Evolutionary conservation across 1,140 invertebrate species (phyloP), one percentile per base, ranked within the genome.

Genomic region (Aphaenogaster ashmeadi): DNA sequence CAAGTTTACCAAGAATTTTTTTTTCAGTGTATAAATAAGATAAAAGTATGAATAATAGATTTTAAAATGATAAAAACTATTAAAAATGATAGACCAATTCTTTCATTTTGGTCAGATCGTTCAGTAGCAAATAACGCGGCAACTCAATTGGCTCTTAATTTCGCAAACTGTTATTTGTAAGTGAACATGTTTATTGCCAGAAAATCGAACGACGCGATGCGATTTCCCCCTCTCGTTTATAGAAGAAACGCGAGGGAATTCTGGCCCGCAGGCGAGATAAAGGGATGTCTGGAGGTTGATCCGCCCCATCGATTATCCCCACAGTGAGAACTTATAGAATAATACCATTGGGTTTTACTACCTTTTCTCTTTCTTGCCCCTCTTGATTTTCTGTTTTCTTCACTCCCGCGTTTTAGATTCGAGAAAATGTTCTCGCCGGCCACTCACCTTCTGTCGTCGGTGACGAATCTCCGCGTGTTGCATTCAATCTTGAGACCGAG

Each of bases 401-500:
- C 41, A 21, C 0, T 62, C 21, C 8, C 3, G 6, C 36, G 2
- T 41, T 15, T 50, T 11, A 8, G 71, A 2, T 44, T 84, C 41
- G 0, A 58, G n/a, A 15, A 66, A 21, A 60, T 36, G 36, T 54
- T 50, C n/a, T 60, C 18, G 4, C 6, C n/a, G n/a, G 33, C 33
- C 11, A 71, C 79, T 93, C 93, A 96, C 96, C 96, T 96, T 60
- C 96, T 96, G 91, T 97, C 97, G 85, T 97, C 97, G 6, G 96
- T 96, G 2, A 97, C 96, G 89, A 98, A 97, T 91, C 97, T 95
- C 87, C 98, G 96, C 0, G 98, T 99, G 89, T 98, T 99, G 93
- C 97, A 98, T 93, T 99, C 98, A 81, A 99, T 97, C 93, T 98
- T 98, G 15, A 99, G 95, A 18, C 98, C 98, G 96, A 98, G 97